phyloP scores from a whole-genome alignment of 2,113 vertebrate genomes.

The Platichthys flesus region DNA sequence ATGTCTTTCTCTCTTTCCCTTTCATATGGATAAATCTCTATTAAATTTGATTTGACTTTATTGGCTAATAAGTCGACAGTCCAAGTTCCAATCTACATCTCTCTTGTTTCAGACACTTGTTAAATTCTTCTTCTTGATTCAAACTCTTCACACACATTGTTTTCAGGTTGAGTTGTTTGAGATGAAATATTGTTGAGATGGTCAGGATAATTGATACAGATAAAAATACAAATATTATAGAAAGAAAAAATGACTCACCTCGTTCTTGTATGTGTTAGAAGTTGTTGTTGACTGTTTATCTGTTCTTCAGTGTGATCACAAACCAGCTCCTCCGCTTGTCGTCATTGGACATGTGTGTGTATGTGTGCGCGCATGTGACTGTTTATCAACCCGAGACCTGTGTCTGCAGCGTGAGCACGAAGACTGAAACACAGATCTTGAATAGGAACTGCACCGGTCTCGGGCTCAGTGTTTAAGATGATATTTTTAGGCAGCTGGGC shows the following conservation, averaged over 20 bases:
- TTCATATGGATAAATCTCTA: no score
- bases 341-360: conserved; percentile 11
- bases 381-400: conserved; percentile 6
- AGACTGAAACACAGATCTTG: conserved; percentile 39
- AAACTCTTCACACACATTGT: no score
- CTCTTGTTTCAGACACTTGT: no score
- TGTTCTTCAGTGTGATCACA: conserved; percentile 3
- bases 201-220: background rate
- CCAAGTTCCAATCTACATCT: no score
- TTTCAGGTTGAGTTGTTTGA: background rate
- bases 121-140: no score
- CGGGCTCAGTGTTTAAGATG: conserved; percentile 52
- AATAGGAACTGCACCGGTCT: conserved; percentile 58
- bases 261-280: background rate
- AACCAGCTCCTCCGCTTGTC: conserved; percentile 9
- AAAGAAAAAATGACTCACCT: conserved; percentile 24
- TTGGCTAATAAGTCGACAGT: no score
- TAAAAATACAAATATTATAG: background rate
- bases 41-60: no score
- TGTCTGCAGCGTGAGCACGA: conserved; percentile 4
- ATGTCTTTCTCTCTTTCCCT: no score
- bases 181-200: background rate
- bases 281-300: conserved; percentile 14
- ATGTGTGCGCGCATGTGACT: conserved; percentile 13
- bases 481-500: conserved; percentile 80